Base-by-base conservation (phyloP, 2,113 vertebrate genomes). In the Cyprinodon brontotheroides region DNA sequence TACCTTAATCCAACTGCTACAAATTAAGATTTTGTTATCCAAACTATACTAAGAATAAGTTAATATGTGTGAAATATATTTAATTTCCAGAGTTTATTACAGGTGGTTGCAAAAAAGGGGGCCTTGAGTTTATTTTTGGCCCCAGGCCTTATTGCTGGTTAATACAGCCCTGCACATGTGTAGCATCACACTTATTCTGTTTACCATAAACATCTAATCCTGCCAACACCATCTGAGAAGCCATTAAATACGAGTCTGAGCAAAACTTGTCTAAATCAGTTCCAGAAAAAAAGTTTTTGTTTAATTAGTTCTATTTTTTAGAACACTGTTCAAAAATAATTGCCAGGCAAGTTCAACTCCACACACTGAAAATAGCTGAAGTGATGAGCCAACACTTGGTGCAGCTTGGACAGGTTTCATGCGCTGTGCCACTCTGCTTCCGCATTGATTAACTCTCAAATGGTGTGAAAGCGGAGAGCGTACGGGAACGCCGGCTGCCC, bases 361-460 rank as follows among this genome's bases (percentile, higher is more conserved):
- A 15, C 11, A 47, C 38, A 6, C 80, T 61, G 68, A 80, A 89
- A 87, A 90, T 86, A 90, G 68, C 77, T 38, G 47, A 13, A 78
- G 74, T 17, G 80, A 62, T 40, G 71, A 79, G 87, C 89, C 86
- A 87, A 87, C 77, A 77, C 81, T 73, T 61, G 36, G 65, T 22
- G 78, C 82, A 78, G 75, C 79, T 78, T 80, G 78, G 83, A 79
- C 7, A 22, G 22, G 39, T 79, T 78, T 88, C 77, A 67, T 11
- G 53, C 22, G 3, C 82, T 38, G 59, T 70, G 38, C 80, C 71
- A 57, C 78, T 74, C 77, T 61, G 72, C 72, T 78, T 90, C 73
- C 67, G 41, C 84, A 83, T 41, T 77, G 88, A 90, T 87, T 85
- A 81, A 74, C 39, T 84, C 86, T 84, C 75, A 77, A 75, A 87